Evolutionary conservation across 2,888 invertebrate genomes (phyloP).

Genomic region (Microctonus aethiopoides): DNA sequence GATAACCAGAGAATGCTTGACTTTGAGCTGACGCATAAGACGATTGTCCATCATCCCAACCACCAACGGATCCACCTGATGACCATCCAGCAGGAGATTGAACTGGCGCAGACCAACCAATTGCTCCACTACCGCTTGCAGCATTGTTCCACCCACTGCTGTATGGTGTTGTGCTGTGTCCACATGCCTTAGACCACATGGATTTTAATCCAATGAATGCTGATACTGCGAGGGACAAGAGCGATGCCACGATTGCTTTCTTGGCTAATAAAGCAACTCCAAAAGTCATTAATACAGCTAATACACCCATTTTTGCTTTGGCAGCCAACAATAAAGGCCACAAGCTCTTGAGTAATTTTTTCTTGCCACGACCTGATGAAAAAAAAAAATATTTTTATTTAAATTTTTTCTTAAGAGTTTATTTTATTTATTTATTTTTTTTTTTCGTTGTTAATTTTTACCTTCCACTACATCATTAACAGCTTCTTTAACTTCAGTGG

Average conservation of each 20-base stretch:
- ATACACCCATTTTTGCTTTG: constrained; percentile 71
- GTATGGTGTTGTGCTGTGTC: constrained; percentile 60
- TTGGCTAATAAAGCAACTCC: constrained; percentile 73
- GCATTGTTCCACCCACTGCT: constrained; percentile 53
- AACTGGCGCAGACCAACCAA: constrained; percentile 41
- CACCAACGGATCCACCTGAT: constrained; percentile 44
- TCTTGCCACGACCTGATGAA: constrained; percentile 71
- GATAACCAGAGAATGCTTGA: constrained; percentile 61
- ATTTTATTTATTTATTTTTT: not conserved
- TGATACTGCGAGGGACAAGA: constrained; percentile 73
- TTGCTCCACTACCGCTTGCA: constrained; percentile 40
- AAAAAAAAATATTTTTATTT: constrained; percentile 7
- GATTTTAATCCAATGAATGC: constrained; percentile 67
- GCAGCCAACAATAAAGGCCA: constrained; percentile 72
- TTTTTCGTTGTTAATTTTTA: constrained; percentile 45
- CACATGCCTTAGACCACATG: constrained; percentile 58
- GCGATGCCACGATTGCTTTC: constrained; percentile 73
- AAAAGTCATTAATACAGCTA: constrained; percentile 71
- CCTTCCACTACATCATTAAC: constrained; percentile 72
- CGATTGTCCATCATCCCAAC: constrained; percentile 58
- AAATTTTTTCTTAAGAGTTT: not conserved
- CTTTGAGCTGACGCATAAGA: constrained; percentile 50
- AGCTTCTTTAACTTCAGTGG: constrained; percentile 70
- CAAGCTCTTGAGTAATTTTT: constrained; percentile 70
- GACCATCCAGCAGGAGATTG: constrained; percentile 45